phyloP scores from a whole-genome alignment of 23 tunicate species.

The Botrylloides violaceus region DNA sequence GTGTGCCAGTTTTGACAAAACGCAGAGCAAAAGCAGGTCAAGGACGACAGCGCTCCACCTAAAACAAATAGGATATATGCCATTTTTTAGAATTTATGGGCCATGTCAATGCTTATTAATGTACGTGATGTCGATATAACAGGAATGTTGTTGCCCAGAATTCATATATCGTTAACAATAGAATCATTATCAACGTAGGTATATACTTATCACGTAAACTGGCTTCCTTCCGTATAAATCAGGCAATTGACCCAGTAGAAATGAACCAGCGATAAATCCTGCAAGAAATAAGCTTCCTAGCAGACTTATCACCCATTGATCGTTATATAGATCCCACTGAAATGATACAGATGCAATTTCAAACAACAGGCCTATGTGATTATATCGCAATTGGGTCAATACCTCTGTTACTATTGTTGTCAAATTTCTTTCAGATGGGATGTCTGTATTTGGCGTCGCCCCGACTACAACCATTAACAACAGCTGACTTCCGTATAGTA shows the following conservation, averaged over 20 bases:
- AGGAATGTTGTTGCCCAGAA: too few species aligned
- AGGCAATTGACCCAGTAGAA: conserved; percentile 63
- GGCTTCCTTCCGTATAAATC: conserved; percentile 63
- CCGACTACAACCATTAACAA: conserved; percentile 85
- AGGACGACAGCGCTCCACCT: background rate
- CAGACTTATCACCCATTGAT: conserved; percentile 51
- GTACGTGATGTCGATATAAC: too few species aligned
- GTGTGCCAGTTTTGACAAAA: conserved; percentile 59
- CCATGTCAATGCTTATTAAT: too few species aligned
- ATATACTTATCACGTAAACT: conserved; percentile 23
- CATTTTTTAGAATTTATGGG: too few species aligned
- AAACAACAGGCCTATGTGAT: background rate
- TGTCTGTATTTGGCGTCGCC: conserved; percentile 54
- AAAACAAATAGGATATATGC: too few species aligned
- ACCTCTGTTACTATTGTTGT: conserved; percentile 90
- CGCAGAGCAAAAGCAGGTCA: conserved; percentile 39
- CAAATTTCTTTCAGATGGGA: conserved; percentile 31
- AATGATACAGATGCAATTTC: background rate
- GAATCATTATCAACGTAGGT: too few species aligned
- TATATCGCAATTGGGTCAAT: background rate
- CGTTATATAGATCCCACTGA: conserved; percentile 59
- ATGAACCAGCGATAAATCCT: conserved; percentile 62
- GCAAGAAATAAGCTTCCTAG: conserved; percentile 60
- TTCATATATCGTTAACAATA: too few species aligned
- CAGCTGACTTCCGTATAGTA: conserved; percentile 52